Evolutionary conservation across 1,140 invertebrate genomes (phyloP).

Genomic region (Drosophila lacteicornis): DNA sequence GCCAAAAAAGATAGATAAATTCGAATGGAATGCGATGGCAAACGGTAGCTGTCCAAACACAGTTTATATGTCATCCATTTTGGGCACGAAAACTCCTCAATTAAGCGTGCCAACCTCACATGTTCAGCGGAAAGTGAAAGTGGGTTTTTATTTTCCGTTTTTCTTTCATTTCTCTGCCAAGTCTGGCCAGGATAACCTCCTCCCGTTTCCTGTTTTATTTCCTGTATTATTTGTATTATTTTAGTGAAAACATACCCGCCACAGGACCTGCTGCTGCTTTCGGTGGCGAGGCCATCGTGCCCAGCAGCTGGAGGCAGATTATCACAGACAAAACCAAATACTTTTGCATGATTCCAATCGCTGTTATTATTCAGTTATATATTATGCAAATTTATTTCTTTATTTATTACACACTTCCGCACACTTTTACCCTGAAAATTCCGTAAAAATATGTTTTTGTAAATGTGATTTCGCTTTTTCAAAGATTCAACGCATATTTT

Average conservation of each 20-base stretch:
- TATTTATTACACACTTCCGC: slow-evolving; percentile 53
- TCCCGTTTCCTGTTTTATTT: not conserved
- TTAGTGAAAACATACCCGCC: slow-evolving; percentile 50
- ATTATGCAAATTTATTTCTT: slow-evolving; percentile 32
- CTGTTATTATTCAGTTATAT: slow-evolving; percentile 22
- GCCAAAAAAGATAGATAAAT: slow-evolving; percentile 55
- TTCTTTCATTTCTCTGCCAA: not conserved
- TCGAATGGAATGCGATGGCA: slow-evolving; percentile 39
- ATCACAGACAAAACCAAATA: slow-evolving; percentile 81
- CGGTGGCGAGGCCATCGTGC: slow-evolving; percentile 59
- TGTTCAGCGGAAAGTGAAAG: slow-evolving; percentile 64
- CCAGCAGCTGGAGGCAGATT: slow-evolving; percentile 71
- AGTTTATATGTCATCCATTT: slow-evolving; percentile 34
- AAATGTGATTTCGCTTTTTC: slow-evolving; percentile 54
- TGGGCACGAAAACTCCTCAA: slow-evolving; percentile 43
- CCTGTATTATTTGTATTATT: too few species aligned
- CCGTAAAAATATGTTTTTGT: slow-evolving; percentile 39
- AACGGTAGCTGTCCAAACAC: slow-evolving; percentile 58
- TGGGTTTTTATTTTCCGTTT: slow-evolving; percentile 33
- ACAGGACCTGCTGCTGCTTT: slow-evolving; percentile 68
- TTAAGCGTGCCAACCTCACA: slow-evolving; percentile 43
- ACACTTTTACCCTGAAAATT: slow-evolving; percentile 59
- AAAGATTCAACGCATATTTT: slow-evolving; percentile 50
- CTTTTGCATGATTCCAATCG: slow-evolving; percentile 71
- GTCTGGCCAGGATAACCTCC: slow-evolving; percentile 27